Conservation (phyloP, 2,888 invertebrate species). For the Augochlorella aurata region DNA sequence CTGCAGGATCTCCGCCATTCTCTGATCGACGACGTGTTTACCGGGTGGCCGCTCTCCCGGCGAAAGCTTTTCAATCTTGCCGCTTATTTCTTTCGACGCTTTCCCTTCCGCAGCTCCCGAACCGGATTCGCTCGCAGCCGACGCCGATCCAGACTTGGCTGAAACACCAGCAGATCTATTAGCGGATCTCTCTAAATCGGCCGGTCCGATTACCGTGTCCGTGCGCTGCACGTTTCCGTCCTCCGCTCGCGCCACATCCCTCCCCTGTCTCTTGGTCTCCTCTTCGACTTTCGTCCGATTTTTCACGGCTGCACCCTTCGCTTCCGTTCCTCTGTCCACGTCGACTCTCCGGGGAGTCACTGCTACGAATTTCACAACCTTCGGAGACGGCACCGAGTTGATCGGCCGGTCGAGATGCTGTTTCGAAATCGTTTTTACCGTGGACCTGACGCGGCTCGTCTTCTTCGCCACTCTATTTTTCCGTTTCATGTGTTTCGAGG, state of each 20-base stretch:
- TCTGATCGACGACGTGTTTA: constrained; percentile 9
- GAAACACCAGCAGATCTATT: constrained; percentile 48
- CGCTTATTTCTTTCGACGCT: background rate
- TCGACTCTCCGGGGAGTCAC: background rate
- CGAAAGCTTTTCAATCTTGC: background rate
- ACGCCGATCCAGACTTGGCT: background rate
- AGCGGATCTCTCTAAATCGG: constrained; percentile 6
- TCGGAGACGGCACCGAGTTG: background rate
- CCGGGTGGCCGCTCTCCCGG: background rate
- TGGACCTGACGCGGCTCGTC: background rate
- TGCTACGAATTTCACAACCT: background rate
- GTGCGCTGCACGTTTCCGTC: constrained; percentile 23
- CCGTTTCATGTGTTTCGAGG: background rate
- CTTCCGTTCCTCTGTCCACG: background rate
- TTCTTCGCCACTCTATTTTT: background rate
- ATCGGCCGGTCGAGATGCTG: background rate
- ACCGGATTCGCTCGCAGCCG: background rate
- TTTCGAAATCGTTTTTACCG: background rate
- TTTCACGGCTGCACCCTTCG: background rate
- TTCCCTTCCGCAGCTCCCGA: background rate
- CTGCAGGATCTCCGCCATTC: constrained; percentile 49
- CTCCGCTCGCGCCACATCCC: background rate
- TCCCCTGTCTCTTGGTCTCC: background rate
- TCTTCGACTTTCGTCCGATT: background rate
- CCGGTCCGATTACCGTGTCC: constrained; percentile 15